Base-by-base conservation (phyloP, 1,140 invertebrate species). In the Lasioglossum albipes region DNA sequence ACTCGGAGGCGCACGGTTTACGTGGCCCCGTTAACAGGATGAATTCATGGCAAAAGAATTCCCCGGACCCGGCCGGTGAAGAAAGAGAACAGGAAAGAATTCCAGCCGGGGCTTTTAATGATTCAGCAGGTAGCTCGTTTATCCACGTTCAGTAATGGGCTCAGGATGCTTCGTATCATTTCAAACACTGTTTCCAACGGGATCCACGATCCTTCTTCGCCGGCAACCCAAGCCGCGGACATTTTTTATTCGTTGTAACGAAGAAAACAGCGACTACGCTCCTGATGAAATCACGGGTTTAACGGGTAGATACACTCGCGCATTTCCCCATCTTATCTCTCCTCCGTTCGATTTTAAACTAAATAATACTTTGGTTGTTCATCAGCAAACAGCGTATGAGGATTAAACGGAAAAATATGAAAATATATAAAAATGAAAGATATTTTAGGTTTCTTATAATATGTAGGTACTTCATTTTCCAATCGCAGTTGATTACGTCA, bases 101-200 rank as follows among this genome's bases (percentile, higher is more conserved):
- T 65, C 27, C 62, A 41, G 16, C 62, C 27, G 31, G 13, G 61
- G 31, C 62, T 27, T 68, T 49, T 68, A 42, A 68, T 42, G 66
- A 68, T 27, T 68, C 42, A 68, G 10, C n/a, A 7, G 10, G 7
- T 42, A 22, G n/a, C 66, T 68, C 42, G 66, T 68, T 68, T 49
- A 49, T 68, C 65, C 41, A 20, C 41, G 65, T 67, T 42, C 36
- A 45, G 65, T 67, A 67, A 67, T 67, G 65, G 65, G 36, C 65
- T 10, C 22, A n/a, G 20, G 45, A 68, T 42, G 66, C n/a, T 52
- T 52, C 42, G 42, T 68, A 49, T 49, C 42, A n/a, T 49, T 68
- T 49, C 65, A 45, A 67, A 45, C 41, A 45, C n/a, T 45, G 65
- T 45, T 67, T 22, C 41, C 36, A 45, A 22, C 65, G 22, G 20